Percentiles rank a stretch among this genome's conserved stretches.
Conservation (phyloP, 2,797 vertebrate species). For the Acanthurus lineatus region DNA sequence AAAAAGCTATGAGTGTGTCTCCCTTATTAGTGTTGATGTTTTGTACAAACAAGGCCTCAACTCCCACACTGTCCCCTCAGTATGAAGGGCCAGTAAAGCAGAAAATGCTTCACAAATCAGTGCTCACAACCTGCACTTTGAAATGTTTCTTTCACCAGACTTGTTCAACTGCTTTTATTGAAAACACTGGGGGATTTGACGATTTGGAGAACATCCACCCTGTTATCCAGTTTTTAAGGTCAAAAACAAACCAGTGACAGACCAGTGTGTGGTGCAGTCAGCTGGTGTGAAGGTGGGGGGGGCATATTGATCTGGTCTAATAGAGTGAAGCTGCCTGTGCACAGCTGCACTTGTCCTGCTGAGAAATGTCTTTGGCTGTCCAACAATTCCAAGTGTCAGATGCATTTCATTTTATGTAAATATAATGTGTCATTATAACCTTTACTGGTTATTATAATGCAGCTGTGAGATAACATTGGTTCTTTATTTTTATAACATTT, state of each 20-base stretch:
- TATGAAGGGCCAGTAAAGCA: slow-evolving; percentile 18
- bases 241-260: background rate
- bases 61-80: slow-evolving; percentile 2
- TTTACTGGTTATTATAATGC: slow-evolving; percentile 8
- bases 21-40: too few species aligned
- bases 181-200: background rate
- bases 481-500: slow-evolving; percentile 22
- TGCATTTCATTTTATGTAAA: slow-evolving; percentile 32
- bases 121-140: background rate
- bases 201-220: background rate
- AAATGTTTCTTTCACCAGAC: too few species aligned
- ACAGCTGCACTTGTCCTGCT: slow-evolving; percentile 23
- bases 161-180: background rate
- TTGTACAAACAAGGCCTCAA: background rate
- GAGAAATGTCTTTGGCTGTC: slow-evolving; percentile 17
- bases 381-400: background rate
- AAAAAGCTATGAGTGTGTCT: too few species aligned
- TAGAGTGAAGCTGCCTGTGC: slow-evolving; percentile 14
- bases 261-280: background rate
- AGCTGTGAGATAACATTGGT: slow-evolving; percentile 14
- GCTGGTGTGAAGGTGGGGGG: background rate
- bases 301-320: background rate
- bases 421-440: slow-evolving; percentile 47
- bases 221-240: background rate
- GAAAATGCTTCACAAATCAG: background rate